phyloP scores from a whole-genome alignment of 2,113 vertebrate genomes.

The Erythrolamprus reginae region DNA sequence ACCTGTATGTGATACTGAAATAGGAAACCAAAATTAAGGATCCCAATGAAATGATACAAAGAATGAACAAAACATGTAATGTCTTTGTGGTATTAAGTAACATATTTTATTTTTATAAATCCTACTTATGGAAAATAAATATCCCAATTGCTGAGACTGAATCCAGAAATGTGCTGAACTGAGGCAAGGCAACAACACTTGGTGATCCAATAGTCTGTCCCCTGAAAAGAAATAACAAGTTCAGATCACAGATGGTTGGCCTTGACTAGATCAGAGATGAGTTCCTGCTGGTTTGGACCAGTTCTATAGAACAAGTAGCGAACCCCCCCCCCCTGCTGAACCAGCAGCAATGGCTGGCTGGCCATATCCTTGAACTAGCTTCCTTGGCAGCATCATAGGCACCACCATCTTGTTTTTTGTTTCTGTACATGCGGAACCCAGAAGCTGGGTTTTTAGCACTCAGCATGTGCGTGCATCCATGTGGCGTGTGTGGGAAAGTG shows the following conservation, averaged over 20 bases:
- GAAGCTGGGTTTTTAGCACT: no score
- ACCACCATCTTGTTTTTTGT: no score
- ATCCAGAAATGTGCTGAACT: neutral
- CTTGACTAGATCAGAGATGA: neutral
- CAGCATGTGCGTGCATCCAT: no score
- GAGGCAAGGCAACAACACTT: neutral
- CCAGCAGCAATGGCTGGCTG: no score
- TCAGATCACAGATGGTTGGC: neutral
- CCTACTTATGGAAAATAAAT: neutral
- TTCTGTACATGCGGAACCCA: no score
- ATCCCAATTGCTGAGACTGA: neutral
- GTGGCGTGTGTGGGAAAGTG: no score
- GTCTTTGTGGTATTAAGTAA: neutral
- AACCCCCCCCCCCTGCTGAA: no score
- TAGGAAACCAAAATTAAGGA: neutral
- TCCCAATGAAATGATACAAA: neutral
- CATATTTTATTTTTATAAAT: neutral
- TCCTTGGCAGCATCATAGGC: no score
- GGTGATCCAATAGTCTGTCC: neutral
- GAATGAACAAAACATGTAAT: neutral
- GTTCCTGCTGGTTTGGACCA: no score
- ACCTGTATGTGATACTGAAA: neutral
- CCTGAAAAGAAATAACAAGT: neutral
- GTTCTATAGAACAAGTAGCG: no score
- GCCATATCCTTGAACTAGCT: no score